Conservation (phyloP, 2,797 vertebrate genomes). For the Siniperca scherzeri region DNA sequence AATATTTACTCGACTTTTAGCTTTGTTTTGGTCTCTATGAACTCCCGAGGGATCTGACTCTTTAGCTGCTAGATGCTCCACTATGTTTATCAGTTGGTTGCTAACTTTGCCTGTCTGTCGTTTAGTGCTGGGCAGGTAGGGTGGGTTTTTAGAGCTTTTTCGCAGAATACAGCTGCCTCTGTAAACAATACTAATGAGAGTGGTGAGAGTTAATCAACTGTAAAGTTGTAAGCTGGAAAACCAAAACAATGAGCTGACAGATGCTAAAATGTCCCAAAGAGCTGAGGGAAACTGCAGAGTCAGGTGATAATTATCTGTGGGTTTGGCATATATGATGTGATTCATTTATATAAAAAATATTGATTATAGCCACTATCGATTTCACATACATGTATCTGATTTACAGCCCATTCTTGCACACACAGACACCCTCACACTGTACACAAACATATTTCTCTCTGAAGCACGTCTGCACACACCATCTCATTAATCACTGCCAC, state of each 20-base stretch:
- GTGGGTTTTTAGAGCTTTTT: no score
- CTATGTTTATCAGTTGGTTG: not conserved
- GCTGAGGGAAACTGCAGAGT: not conserved
- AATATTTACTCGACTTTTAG: not conserved
- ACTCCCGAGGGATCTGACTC: no score
- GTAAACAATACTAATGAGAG: not conserved
- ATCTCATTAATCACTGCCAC: slow-evolving; percentile 78
- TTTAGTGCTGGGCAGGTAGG: no score
- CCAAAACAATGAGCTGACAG: not conserved
- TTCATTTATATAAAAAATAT: not conserved
- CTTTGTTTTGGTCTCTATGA: not conserved
- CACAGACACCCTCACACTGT: slow-evolving; percentile 11
- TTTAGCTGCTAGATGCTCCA: no score
- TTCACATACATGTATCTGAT: not conserved
- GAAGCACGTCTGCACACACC: slow-evolving; percentile 33
- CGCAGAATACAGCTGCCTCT: not conserved
- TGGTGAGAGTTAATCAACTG: not conserved
- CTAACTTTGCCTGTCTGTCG: not conserved
- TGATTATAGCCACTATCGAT: not conserved
- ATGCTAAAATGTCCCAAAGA: not conserved
- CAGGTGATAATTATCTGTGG: not conserved
- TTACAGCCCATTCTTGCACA: not conserved
- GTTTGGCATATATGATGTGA: not conserved
- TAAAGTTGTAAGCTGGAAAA: not conserved
- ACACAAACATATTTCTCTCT: slow-evolving; percentile 40